A percentile compares a stretch with the other conserved stretches of the same genome.
These are phyloP conservation scores for Kuschelorhynchus macadamiae DNA, from an alignment of 2,888 invertebrate genomes.

Conservation along the genomic window DNA sequence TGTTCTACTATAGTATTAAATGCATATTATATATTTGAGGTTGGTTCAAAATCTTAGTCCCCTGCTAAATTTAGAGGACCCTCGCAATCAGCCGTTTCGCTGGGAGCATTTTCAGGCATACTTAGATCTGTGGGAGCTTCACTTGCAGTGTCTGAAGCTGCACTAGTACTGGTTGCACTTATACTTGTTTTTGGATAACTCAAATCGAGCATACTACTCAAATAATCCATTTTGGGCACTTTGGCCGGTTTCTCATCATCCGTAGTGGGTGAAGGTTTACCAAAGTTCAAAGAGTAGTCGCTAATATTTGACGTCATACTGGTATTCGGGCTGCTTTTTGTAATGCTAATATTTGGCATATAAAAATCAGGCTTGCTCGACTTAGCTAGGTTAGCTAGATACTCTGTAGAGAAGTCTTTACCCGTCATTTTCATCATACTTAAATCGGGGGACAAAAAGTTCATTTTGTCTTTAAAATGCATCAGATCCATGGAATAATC, in stretches of 20 bases:
- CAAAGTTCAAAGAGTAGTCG: conserved; percentile 61
- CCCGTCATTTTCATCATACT: conserved; percentile 63
- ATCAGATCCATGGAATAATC: conserved; percentile 70
- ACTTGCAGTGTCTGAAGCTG: conserved; percentile 46
- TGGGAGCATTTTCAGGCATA: conserved; percentile 40
- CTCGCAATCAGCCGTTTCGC: conserved; percentile 36
- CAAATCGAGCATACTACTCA: conserved; percentile 69
- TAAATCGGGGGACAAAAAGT: conserved; percentile 68
- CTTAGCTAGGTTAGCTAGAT: conserved; percentile 56
- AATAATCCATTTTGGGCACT: conserved; percentile 72
- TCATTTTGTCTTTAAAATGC: conserved; percentile 69
- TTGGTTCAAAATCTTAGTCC: conserved; percentile 26
- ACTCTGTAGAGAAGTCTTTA: conserved; percentile 61
- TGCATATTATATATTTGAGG: no score
- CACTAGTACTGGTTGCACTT: conserved; percentile 49
- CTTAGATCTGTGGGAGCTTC: conserved; percentile 45
- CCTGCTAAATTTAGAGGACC: conserved; percentile 42
- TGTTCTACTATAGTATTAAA: no score
- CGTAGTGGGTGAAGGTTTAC: conserved; percentile 51
- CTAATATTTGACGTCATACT: conserved; percentile 68
- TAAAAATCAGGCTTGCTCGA: conserved; percentile 44
- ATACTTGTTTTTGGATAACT: conserved; percentile 65
- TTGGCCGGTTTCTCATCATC: conserved; percentile 72
- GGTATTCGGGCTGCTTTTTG: conserved; percentile 56
- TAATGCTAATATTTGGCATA: conserved; percentile 43